A percentile compares a stretch with the other conserved stretches of the same genome.
Evolutionary conservation across 2,113 vertebrate species (phyloP).

Genomic region (Saimiri boliviensis): DNA sequence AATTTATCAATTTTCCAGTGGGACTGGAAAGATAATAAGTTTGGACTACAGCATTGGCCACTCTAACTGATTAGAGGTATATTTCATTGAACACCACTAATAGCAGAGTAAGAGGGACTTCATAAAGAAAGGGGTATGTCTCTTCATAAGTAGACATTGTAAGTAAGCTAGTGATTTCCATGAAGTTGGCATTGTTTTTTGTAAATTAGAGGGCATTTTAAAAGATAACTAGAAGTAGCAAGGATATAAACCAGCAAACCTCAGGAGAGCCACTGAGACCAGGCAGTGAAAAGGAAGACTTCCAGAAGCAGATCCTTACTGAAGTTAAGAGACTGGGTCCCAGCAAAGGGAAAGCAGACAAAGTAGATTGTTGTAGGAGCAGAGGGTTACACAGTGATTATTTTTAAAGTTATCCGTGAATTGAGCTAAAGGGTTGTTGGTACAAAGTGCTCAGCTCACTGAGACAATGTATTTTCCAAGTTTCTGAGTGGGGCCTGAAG

Average conservation of each 20-base stretch:
- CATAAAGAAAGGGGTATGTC: background rate
- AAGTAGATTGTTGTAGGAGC: background rate
- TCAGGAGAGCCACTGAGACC: background rate
- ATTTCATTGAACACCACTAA: background rate
- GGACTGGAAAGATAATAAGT: background rate
- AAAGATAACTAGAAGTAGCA: background rate
- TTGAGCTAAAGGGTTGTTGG: background rate
- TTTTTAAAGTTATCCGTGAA: slow-evolving; percentile 20
- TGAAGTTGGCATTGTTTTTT: background rate
- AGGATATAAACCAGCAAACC: background rate
- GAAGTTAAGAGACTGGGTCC: background rate
- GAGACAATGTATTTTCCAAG: background rate
- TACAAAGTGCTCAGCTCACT: background rate
- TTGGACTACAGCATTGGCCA: background rate
- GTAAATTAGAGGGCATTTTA: background rate
- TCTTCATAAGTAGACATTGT: background rate
- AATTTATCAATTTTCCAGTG: background rate
- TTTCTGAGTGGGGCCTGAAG: background rate
- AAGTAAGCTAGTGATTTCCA: background rate
- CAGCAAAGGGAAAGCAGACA: background rate
- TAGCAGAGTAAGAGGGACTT: background rate
- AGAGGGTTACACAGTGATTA: background rate
- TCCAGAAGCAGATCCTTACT: background rate
- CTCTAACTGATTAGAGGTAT: background rate
- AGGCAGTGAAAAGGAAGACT: background rate